Conservation (phyloP, 2,113 vertebrate species). For the human region GRCh38 chr2:17950501-17951000, state of each 20-base stretch:
- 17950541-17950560: rapidly evolving
- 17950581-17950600: background rate
- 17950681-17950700: background rate
- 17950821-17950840: too few species aligned
- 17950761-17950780: background rate
- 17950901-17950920: background rate
- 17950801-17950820: too few species aligned
- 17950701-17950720: background rate
- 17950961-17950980: background rate
- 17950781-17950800: too few species aligned
- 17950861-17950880: too few species aligned
- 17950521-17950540: background rate
- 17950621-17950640: background rate
- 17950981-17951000: background rate
- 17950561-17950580: background rate
- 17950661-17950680: background rate
- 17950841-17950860: too few species aligned
- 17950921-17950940: background rate
- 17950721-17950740: background rate
- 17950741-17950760: background rate
- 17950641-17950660: background rate
- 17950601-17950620: background rate
- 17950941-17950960: background rate
- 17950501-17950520: background rate
- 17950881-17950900: background rate